Evolutionary conservation across 2,797 vertebrate species (phyloP).

Genomic region (Chaetodon trifasciatus): DNA sequence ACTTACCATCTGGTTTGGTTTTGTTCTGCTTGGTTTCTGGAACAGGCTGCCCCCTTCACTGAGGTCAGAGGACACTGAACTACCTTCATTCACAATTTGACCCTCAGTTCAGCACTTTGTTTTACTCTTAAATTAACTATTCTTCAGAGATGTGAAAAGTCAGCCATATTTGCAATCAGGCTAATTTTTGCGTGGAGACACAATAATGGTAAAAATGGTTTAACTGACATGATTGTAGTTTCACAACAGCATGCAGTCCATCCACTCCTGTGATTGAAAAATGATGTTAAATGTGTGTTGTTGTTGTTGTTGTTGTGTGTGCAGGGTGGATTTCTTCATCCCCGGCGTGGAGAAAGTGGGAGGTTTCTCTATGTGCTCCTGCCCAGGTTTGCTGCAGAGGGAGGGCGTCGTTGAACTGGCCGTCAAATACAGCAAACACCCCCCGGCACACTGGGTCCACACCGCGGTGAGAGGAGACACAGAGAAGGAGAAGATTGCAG

Average conservation of each 20-base stretch:
- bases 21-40: slow-evolving; percentile 53
- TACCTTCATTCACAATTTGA: slow-evolving; percentile 49
- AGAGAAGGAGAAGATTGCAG: neutral
- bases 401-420: slow-evolving; percentile 93
- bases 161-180: neutral
- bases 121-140: slow-evolving; percentile 17
- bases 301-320: slow-evolving; percentile 24
- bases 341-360: slow-evolving; percentile 92
- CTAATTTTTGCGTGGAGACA: neutral
- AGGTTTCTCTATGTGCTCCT: slow-evolving; percentile 97
- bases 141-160: slow-evolving; percentile 25
- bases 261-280: neutral
- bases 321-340: slow-evolving; percentile 96
- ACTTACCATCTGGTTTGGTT: slow-evolving; percentile 55
- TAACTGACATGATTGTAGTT: neutral
- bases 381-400: slow-evolving; percentile 88
- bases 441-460: slow-evolving; percentile 95
- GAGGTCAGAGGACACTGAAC: slow-evolving; percentile 52
- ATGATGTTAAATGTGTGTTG: slow-evolving; percentile 7
- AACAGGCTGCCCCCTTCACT: slow-evolving; percentile 21
- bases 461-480: slow-evolving; percentile 84
- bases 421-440: slow-evolving; percentile 90
- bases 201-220: neutral
- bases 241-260: neutral
- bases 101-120: slow-evolving; percentile 38